Conservation (phyloP, 1,140 invertebrate genomes). For the Lepidurus arcticus region DNA sequence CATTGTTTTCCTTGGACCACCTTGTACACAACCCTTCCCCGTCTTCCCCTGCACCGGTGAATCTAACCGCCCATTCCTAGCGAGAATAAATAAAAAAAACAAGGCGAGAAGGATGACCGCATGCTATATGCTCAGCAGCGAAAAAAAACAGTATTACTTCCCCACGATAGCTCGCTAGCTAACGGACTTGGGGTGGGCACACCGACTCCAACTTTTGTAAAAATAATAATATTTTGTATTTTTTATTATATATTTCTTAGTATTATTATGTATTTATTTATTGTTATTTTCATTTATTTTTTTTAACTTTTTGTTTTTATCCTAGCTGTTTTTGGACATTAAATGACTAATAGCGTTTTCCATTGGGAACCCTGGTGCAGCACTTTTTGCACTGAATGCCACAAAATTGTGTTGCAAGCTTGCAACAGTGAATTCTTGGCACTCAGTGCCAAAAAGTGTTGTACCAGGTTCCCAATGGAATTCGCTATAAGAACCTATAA, state of each 20-base stretch:
- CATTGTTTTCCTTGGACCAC: slow-evolving; percentile 19
- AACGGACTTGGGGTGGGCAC: not conserved
- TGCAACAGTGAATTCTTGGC: no score
- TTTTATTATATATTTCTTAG: not conserved
- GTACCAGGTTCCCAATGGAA: no score
- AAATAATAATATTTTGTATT: not conserved
- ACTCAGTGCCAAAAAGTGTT: no score
- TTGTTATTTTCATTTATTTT: no score
- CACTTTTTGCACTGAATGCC: no score
- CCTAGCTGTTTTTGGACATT: no score
- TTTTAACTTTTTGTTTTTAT: no score
- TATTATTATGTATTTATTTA: no score
- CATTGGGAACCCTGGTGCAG: no score
- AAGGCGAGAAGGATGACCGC: not conserved
- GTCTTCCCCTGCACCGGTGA: not conserved
- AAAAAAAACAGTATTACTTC: not conserved
- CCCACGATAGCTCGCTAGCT: not conserved
- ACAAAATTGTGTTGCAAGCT: no score
- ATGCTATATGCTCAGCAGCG: not conserved
- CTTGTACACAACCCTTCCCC: not conserved
- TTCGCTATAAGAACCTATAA: no score
- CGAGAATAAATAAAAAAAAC: not conserved
- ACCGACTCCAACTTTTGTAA: not conserved
- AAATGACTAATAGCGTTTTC: no score
- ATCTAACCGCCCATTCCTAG: not conserved